These are phyloP conservation scores for Pampus argenteus DNA, from an alignment of 2,797 vertebrate species.

Conservation along the genomic window DNA sequence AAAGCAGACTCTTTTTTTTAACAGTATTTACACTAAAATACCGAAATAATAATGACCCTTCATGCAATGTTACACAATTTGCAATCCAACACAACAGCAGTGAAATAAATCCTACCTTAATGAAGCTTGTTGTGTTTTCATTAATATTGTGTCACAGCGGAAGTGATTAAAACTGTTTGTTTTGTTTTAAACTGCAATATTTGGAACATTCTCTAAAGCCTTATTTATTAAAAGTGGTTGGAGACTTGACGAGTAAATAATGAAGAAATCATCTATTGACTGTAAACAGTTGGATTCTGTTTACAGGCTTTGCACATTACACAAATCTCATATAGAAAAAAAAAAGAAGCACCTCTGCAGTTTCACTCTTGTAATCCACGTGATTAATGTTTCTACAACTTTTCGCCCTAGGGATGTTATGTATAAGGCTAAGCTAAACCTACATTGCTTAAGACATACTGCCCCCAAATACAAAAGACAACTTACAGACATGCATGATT, in stretches of 20 bases:
- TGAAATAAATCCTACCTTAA: constrained; percentile 16
- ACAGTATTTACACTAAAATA: neutral
- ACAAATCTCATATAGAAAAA: constrained; percentile 2
- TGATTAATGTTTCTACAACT: constrained; percentile 8
- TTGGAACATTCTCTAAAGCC: neutral
- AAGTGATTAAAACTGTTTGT: neutral
- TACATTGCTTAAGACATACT: constrained; percentile 13
- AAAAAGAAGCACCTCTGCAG: neutral
- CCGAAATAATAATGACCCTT: neutral
- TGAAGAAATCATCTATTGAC: constrained; percentile 3
- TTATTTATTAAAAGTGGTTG: neutral
- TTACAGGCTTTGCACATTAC: constrained; percentile 12
- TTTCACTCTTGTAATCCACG: constrained; percentile 14
- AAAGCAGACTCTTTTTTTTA: constrained; percentile 9
- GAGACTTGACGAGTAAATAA: constrained; percentile 14
- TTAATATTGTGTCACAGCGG: constrained; percentile 21
- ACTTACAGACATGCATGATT: neutral
- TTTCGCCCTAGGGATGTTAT: constrained; percentile 8
- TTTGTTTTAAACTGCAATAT: neutral
- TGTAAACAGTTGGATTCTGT: constrained; percentile 19
- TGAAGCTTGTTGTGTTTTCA: constrained; percentile 12
- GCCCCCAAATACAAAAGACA: constrained; percentile 21
- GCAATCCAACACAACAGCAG: constrained; percentile 11
- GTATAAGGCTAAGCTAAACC: constrained; percentile 8
- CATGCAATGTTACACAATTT: too few species aligned